These are phyloP conservation scores for Fulmarus glacialis DNA, from an alignment of 2,113 vertebrate genomes.

Conservation along the genomic window DNA sequence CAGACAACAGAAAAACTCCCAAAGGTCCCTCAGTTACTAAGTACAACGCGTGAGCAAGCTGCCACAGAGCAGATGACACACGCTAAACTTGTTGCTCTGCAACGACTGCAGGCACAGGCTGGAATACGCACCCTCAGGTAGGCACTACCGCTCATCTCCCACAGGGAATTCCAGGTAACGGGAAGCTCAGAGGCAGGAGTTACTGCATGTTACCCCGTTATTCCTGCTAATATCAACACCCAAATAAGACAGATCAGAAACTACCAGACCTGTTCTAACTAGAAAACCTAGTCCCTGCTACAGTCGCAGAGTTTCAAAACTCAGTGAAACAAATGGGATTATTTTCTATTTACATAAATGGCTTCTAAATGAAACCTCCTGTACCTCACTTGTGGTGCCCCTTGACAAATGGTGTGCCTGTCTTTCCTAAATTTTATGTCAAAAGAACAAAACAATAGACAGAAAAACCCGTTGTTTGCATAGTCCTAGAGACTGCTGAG, in stretches of 20 bases:
- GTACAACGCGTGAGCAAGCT: not conserved
- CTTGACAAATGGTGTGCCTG: not conserved
- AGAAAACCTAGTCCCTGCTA: not conserved
- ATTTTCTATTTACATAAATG: not conserved
- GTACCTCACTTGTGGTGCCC: not conserved
- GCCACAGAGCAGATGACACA: not conserved
- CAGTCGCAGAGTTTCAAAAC: not conserved
- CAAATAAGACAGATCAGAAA: not conserved
- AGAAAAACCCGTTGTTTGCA: not conserved
- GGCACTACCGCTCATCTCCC: not conserved
- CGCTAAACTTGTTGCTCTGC: not conserved
- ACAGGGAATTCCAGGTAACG: not conserved
- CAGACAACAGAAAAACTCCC: not conserved
- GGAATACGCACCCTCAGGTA: not conserved
- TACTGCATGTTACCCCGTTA: not conserved
- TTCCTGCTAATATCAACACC: not conserved
- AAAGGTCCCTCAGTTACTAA: not conserved
- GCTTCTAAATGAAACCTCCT: not conserved
- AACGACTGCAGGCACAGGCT: not conserved
- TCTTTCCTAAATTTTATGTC: not conserved
- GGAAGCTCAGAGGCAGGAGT: not conserved
- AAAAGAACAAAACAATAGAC: not conserved
- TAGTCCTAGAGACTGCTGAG: not conserved
- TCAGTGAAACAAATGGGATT: not conserved
- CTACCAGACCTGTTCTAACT: not conserved